phyloP scores from a whole-genome alignment of 2,888 invertebrate species.

The Campoplex nolae region DNA sequence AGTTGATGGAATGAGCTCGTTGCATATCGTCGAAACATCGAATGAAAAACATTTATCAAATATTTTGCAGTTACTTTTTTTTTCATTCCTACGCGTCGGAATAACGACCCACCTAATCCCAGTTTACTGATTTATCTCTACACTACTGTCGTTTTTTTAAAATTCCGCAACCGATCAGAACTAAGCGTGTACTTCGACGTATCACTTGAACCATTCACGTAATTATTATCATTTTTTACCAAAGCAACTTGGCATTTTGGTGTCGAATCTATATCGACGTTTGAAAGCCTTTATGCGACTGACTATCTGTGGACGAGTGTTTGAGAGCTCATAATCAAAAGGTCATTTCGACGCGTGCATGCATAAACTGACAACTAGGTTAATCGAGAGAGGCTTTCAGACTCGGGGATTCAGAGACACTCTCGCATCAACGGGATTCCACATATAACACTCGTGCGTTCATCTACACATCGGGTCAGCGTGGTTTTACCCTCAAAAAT shows the following conservation, averaged over 20 bases:
- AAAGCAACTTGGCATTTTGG: background rate
- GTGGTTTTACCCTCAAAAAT: background rate
- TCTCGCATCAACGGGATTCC: background rate
- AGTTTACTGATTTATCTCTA: background rate
- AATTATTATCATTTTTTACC: background rate
- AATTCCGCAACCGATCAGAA: background rate
- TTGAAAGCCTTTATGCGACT: background rate
- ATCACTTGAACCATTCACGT: background rate
- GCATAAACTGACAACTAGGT: conserved; percentile 11
- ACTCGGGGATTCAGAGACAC: conserved; percentile 2
- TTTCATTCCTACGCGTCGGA: no score
- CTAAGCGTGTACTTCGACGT: background rate
- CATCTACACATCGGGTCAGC: background rate
- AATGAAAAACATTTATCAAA: background rate
- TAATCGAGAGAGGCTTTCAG: conserved; percentile 20
- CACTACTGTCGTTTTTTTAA: background rate
- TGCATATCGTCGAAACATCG: background rate
- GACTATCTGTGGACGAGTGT: background rate
- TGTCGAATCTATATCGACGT: background rate
- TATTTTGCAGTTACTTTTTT: background rate
- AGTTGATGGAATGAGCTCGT: background rate
- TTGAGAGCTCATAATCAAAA: conserved; percentile 8
- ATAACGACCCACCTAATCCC: background rate
- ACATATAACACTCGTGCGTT: background rate
- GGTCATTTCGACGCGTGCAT: conserved; percentile 8